Conservation (phyloP, 92 coral and sea anemone genomes). For the Umimayanthus kanabou region DNA sequence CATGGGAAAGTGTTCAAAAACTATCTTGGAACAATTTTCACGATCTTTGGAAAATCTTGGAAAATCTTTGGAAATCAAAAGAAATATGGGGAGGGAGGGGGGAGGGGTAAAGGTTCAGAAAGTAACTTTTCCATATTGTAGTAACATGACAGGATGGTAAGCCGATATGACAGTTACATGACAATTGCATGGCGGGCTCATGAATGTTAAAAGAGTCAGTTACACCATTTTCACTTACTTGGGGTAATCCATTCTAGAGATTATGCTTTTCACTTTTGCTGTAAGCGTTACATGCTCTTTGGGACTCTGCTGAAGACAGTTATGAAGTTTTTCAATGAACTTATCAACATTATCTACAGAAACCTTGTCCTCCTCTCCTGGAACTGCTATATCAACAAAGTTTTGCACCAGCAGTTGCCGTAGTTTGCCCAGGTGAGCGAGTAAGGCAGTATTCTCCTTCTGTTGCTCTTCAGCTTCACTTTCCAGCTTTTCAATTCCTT, state of each 20-base stretch:
- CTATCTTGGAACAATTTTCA: neutral
- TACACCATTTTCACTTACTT: conserved; percentile 61
- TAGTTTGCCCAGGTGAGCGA: conserved; percentile 76
- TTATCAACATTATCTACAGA: conserved; percentile 78
- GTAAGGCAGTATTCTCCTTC: conserved; percentile 75
- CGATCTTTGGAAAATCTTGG: no score
- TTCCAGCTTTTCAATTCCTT: conserved; percentile 95
- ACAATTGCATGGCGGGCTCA: no score
- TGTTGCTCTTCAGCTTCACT: conserved; percentile 89
- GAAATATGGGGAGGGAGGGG: no score
- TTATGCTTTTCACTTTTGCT: conserved; percentile 72
- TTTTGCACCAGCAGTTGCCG: conserved; percentile 80
- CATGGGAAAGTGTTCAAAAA: no score
- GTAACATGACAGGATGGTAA: no score
- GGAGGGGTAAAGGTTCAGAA: no score
- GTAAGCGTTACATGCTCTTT: conserved; percentile 78
- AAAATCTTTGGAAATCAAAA: no score
- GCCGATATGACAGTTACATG: no score
- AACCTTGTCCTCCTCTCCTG: conserved; percentile 72
- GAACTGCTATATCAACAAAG: conserved; percentile 72
- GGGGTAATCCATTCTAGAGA: conserved; percentile 82
- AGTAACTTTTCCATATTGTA: no score
- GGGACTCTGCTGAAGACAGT: conserved; percentile 79
- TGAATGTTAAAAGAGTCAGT: neutral
- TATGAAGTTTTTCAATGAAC: conserved; percentile 85